Conservation (phyloP, 2,113 vertebrate species). For the Jaculus jaculus region DNA sequence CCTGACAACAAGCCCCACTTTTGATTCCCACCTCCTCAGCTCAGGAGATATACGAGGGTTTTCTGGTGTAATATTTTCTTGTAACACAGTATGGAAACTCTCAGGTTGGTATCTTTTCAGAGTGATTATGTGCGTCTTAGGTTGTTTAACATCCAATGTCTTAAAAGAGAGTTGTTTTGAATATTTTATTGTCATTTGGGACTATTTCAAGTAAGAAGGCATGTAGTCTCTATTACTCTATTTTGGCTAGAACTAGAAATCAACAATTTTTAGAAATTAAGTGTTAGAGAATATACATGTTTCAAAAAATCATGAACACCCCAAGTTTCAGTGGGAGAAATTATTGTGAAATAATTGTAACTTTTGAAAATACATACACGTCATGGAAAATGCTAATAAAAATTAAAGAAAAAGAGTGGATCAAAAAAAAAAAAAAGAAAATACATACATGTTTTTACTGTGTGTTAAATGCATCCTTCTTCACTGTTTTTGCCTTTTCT, state of each 20-base stretch:
- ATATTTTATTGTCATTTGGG: neutral
- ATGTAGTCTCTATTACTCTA: neutral
- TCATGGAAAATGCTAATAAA: too few relatives aligned
- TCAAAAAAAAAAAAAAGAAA: too few relatives aligned
- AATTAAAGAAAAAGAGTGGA: too few relatives aligned
- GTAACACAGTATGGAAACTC: neutral
- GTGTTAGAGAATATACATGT: neutral
- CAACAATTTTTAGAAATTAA: slow-evolving; percentile 3
- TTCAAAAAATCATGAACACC: neutral
- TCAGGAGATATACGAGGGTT: neutral
- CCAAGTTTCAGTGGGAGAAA: neutral
- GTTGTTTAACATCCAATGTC: neutral
- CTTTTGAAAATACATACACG: neutral
- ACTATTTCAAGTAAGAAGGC: neutral
- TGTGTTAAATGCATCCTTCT: neutral
- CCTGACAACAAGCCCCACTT: neutral
- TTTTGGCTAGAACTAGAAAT: neutral
- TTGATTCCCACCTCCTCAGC: neutral
- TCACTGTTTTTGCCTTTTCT: neutral
- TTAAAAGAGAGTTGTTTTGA: neutral
- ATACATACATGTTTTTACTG: neutral
- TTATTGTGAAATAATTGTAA: neutral
- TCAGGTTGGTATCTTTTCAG: neutral
- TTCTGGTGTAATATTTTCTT: neutral
- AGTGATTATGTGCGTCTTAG: neutral